Percentiles rank a stretch among this genome's conserved stretches.
Evolutionary conservation across 2,113 vertebrate genomes (phyloP).

Genomic region (Cyprinodon brontotheroides): DNA sequence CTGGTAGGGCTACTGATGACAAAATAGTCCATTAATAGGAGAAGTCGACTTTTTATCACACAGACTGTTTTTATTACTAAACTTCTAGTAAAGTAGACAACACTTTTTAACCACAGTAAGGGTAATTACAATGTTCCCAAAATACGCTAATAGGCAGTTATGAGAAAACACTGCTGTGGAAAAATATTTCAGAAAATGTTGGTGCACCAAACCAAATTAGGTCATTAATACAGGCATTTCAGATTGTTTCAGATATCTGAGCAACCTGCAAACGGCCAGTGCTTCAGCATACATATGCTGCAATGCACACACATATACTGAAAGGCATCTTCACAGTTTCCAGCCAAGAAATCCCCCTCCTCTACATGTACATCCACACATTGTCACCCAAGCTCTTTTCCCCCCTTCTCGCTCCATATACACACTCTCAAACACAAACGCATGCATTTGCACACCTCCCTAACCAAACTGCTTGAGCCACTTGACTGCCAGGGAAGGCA

Average conservation of each 20-base stretch:
- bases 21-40: too few species aligned
- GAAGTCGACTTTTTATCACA: too few species aligned
- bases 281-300: constrained; percentile 34
- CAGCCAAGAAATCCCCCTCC: constrained; percentile 41
- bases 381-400: constrained; percentile 59
- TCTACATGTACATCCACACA: constrained; percentile 70
- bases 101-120: too few species aligned
- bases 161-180: neutral
- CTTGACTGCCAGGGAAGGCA: constrained; percentile 83
- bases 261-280: neutral
- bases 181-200: neutral
- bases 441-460: constrained; percentile 46
- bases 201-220: neutral
- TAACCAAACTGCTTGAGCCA: constrained; percentile 76
- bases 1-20: too few species aligned
- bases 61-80: too few species aligned
- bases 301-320: constrained; percentile 20
- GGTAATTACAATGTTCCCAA: neutral
- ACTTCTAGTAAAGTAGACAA: too few species aligned
- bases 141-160: neutral
- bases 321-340: constrained; percentile 48
- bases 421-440: constrained; percentile 61
- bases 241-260: constrained; percentile 1
- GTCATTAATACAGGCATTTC: neutral
- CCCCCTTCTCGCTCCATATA: constrained; percentile 8